Percentiles rank a stretch among this genome's conserved stretches.
phyloP scores from a whole-genome alignment of 2,888 invertebrate genomes.

The Himalopsyche japonica region DNA sequence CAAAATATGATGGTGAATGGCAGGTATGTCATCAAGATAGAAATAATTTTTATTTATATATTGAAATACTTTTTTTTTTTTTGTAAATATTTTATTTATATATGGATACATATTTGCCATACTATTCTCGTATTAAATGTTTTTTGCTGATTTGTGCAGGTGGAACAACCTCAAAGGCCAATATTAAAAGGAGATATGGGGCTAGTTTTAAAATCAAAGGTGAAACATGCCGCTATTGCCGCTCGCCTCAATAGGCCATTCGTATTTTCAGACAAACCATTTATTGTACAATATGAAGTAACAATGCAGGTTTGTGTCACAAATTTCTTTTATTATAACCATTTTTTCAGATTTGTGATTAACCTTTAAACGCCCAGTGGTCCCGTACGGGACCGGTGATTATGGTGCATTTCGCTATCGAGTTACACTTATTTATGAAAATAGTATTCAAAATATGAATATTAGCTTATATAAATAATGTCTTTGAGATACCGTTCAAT shows the following conservation, averaged over 20 bases:
- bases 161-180: slow-evolving; percentile 77
- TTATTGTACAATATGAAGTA: slow-evolving; percentile 92
- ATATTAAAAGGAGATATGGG: slow-evolving; percentile 84
- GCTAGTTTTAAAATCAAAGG: slow-evolving; percentile 89
- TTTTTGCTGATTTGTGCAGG: slow-evolving; percentile 58
- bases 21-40: slow-evolving; percentile 46
- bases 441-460: too few relatives aligned
- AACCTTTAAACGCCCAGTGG: too few relatives aligned
- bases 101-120: too few relatives aligned
- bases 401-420: too few relatives aligned
- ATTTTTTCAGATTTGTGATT: not conserved
- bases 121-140: slow-evolving; percentile 31
- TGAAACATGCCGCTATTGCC: slow-evolving; percentile 94
- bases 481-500: too few relatives aligned
- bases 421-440: too few relatives aligned
- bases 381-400: too few relatives aligned
- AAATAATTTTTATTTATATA: too few relatives aligned
- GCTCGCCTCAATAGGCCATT: slow-evolving; percentile 77
- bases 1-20: slow-evolving; percentile 92
- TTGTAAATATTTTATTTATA: slow-evolving; percentile 20
- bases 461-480: too few relatives aligned
- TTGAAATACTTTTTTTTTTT: slow-evolving; percentile 4
- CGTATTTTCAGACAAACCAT: slow-evolving; percentile 78
- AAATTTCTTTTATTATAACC: not conserved
- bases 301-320: slow-evolving; percentile 67